A percentile compares a stretch with the other conserved stretches of the same genome.
These are phyloP conservation scores for Propithecus deckenii DNA, from an alignment of 2,797 vertebrate genomes.

Conservation along the genomic window DNA sequence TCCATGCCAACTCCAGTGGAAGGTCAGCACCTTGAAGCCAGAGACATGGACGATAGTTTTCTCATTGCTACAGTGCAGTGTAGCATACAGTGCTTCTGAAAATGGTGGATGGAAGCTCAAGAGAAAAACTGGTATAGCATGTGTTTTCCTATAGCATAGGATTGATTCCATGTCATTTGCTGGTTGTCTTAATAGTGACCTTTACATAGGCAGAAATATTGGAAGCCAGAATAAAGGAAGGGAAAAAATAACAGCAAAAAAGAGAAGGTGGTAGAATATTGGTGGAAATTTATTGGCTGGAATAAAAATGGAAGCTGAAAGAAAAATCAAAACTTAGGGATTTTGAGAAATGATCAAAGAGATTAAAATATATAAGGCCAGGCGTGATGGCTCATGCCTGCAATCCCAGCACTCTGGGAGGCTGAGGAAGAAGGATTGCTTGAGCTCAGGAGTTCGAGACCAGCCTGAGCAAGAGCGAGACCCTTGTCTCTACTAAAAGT, in stretches of 20 bases:
- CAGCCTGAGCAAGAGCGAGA: too few relatives aligned
- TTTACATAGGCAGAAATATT: neutral
- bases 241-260: neutral
- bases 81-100: fast-evolving
- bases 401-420: too few relatives aligned
- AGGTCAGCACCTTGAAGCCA: neutral
- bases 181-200: neutral
- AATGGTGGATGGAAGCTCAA: neutral
- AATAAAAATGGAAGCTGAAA: neutral
- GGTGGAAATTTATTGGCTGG: neutral
- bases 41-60: neutral
- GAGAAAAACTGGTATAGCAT: neutral
- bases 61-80: too few relatives aligned
- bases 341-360: conserved; percentile 5
- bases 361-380: neutral
- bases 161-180: neutral
- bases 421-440: too few relatives aligned
- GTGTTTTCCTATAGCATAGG: neutral
- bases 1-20: fast-evolving
- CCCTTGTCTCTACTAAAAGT: too few relatives aligned
- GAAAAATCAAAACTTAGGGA: neutral
- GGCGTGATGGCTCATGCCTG: too few relatives aligned
- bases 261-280: neutral
- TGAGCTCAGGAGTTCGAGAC: too few relatives aligned
- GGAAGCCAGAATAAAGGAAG: neutral